Evolutionary conservation across 2,888 invertebrate genomes (phyloP), one percentile per base, ranked within the genome.

Genomic region (Agriotes lineatus): DNA sequence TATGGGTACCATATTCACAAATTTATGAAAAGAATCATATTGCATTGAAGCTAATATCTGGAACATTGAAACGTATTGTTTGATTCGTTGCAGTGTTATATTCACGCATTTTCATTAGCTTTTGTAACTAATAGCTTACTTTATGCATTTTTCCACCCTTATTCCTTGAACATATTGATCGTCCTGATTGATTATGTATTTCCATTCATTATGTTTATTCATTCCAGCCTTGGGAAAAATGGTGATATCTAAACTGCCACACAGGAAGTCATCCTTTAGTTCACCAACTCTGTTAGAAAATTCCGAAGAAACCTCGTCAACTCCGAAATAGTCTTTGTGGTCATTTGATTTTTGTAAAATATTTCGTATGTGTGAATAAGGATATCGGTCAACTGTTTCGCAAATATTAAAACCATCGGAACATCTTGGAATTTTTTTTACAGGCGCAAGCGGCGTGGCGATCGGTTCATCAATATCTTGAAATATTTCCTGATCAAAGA

Each of bases 71-170:
- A n/a, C n/a, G n/a, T n/a, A n/a, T n/a, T n/a, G n/a, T n/a, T n/a
- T n/a, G n/a, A n/a, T n/a, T n/a, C n/a, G n/a, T n/a, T n/a, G n/a
- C n/a, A n/a, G n/a, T n/a, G n/a, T n/a, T n/a, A n/a, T n/a, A n/a
- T n/a, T n/a, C n/a, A n/a, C n/a, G n/a, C n/a, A n/a, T n/a, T n/a
- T n/a, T n/a, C n/a, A n/a, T 35, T 14, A 5, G 22, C 7, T 39
- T 12, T 20, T 16, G 19, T n/a, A n/a, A n/a, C n/a, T n/a, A 48
- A 48, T n/a, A 1, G 19, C 33, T 52, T 83, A 93, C 93, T 68
- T 54, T 14, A 82, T 71, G 86, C 95, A 95, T 69, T 88, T 87
- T 82, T 95, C 94, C 0, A 93, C 88, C 45, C 90, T 87, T 45
- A 94, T 88, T 14, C 91, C 92, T 82, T 95, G 95, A 10, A 89